These are phyloP conservation scores for Molothrus ater DNA, from an alignment of 2,797 vertebrate genomes.

Conservation along the genomic window DNA sequence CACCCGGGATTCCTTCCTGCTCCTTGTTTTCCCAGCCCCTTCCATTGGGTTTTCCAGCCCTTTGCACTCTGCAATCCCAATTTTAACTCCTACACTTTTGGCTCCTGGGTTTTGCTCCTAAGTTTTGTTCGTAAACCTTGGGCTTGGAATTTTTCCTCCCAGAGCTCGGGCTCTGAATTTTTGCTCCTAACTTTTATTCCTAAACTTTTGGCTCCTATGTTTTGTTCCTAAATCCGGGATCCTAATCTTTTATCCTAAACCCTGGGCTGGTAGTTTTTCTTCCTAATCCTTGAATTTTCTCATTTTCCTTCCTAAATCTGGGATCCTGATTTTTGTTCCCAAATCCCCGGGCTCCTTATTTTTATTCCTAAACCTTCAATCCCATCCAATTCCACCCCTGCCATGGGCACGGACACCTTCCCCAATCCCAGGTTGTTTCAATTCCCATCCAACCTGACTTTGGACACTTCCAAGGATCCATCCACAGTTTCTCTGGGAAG, in stretches of 20 bases:
- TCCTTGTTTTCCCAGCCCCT: not conserved
- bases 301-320: not conserved
- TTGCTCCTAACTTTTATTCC: not conserved
- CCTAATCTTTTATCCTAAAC: not conserved
- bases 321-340: not conserved
- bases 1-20: accelerated
- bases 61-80: not conserved
- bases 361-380: accelerated
- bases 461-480: not conserved
- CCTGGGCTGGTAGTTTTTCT: not conserved
- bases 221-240: not conserved
- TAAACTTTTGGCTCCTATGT: too few species aligned
- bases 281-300: not conserved
- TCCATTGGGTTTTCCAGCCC: not conserved
- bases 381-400: not conserved
- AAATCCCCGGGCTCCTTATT: not conserved
- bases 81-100: not conserved
- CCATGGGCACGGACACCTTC: not conserved
- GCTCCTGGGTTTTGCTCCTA: not conserved
- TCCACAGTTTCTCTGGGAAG: not conserved
- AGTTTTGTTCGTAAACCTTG: not conserved
- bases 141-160: not conserved
- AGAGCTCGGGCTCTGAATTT: too few species aligned
- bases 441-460: not conserved
- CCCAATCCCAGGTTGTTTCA: not conserved